Percentiles rank a stretch among this genome's conserved stretches.
phyloP scores from a whole-genome alignment of 2,888 invertebrate genomes.

The Scaptomyza tumidula region DNA sequence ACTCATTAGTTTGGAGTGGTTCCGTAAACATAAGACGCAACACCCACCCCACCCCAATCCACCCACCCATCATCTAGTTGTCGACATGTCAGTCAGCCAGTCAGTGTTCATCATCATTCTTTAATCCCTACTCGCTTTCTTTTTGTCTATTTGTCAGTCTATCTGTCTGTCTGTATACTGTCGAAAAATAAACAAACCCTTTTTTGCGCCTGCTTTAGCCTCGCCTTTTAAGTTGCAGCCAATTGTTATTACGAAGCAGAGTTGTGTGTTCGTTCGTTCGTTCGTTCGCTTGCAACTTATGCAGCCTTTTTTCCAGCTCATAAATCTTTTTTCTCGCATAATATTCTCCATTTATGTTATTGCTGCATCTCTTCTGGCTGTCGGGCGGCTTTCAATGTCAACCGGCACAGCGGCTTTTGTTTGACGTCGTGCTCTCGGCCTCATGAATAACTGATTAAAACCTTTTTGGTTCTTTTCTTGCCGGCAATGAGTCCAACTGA shows the following conservation, averaged over 20 bases:
- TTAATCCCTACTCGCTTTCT: slow-evolving; percentile 27
- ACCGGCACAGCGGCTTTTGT: slow-evolving; percentile 75
- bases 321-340: slow-evolving; percentile 66
- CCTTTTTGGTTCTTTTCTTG: slow-evolving; percentile 61
- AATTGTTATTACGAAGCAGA: slow-evolving; percentile 70
- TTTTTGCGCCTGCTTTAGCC: slow-evolving; percentile 23
- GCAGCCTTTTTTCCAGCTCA: slow-evolving; percentile 72
- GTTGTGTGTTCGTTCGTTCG: slow-evolving; percentile 21
- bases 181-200: slow-evolving; percentile 66
- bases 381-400: slow-evolving; percentile 68
- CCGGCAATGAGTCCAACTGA: slow-evolving; percentile 27
- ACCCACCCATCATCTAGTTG: slow-evolving; percentile 26
- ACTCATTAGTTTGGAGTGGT: slow-evolving; percentile 82
- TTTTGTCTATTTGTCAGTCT: slow-evolving; percentile 53
- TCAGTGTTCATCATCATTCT: slow-evolving; percentile 42
- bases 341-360: slow-evolving; percentile 17
- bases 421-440: slow-evolving; percentile 69
- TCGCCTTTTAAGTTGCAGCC: slow-evolving; percentile 73
- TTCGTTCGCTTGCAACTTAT: slow-evolving; percentile 35
- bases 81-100: slow-evolving; percentile 47
- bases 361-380: slow-evolving; percentile 1
- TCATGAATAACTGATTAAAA: slow-evolving; percentile 81
- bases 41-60: neutral
- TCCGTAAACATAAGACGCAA: slow-evolving; percentile 71
- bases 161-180: slow-evolving; percentile 31